A percentile compares a stretch with the other conserved stretches of the same genome.
Evolutionary conservation across 1,140 invertebrate species (phyloP).

Genomic region (Heliconius himera): DNA sequence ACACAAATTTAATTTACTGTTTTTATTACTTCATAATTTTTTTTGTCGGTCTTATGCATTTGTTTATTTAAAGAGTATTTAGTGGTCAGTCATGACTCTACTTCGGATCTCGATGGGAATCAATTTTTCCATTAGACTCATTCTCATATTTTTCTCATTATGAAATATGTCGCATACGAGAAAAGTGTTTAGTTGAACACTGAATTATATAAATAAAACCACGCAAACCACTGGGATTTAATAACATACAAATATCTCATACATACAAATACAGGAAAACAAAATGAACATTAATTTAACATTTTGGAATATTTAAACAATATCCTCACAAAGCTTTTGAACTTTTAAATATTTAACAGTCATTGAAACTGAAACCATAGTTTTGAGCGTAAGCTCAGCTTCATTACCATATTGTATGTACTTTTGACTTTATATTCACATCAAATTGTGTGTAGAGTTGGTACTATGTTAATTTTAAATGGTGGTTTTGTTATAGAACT

Average conservation of each 20-base stretch:
- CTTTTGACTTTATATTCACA: constrained; percentile 5
- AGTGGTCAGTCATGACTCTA: no score
- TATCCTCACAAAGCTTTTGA: constrained; percentile 19
- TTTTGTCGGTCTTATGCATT: no score
- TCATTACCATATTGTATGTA: constrained; percentile 22
- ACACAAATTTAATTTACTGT: background rate
- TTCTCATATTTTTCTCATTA: no score
- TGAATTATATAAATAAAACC: no score
- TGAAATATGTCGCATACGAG: no score
- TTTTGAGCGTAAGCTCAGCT: constrained; percentile 15
- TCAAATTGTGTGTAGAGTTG: constrained; percentile 7
- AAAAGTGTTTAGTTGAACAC: no score
- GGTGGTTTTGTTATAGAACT: no score
- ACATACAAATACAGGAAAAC: no score
- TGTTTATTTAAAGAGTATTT: no score
- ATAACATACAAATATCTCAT: background rate
- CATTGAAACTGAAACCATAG: constrained; percentile 21
- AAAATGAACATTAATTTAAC: constrained; percentile 2
- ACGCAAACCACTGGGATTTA: no score
- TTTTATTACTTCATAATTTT: background rate
- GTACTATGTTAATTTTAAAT: background rate
- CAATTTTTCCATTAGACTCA: no score
- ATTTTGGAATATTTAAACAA: constrained; percentile 5
- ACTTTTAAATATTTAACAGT: constrained; percentile 28
- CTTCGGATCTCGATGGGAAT: no score